Percentiles rank a stretch among this genome's conserved stretches.
Evolutionary conservation across 1,140 invertebrate species (phyloP).

Genomic region (Homalodisca vitripennis): DNA sequence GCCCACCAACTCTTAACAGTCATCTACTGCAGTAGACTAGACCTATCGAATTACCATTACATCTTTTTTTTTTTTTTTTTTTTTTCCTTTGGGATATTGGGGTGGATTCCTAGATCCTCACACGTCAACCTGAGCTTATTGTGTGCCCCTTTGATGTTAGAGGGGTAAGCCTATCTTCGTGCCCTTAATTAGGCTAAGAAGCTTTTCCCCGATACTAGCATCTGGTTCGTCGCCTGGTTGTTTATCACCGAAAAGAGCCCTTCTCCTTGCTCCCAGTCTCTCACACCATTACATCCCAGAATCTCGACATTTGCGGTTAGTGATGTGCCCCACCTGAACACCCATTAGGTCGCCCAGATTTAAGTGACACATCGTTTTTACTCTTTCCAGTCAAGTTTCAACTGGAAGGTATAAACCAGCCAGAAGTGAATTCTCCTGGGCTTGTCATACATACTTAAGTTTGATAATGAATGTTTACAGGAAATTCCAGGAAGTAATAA

Average conservation of each 20-base stretch:
- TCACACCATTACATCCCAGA: not conserved
- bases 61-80: no score
- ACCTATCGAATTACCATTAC: no score
- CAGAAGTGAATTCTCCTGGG: not conserved
- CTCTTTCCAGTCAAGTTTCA: not conserved
- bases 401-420: not conserved
- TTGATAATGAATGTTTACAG: not conserved
- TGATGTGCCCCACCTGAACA: not conserved
- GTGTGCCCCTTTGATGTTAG: no score
- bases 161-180: no score
- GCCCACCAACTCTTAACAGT: no score
- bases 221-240: not conserved
- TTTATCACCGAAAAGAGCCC: not conserved
- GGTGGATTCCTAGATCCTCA: no score
- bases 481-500: slow-evolving; percentile 31
- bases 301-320: not conserved
- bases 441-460: not conserved
- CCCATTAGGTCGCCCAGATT: no score
- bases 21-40: no score
- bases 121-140: no score
- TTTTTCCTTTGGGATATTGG: no score
- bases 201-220: not conserved
- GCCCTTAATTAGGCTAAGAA: no score
- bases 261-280: not conserved
- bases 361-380: not conserved